Conservation (phyloP, 2,888 invertebrate species). For the Punctoribates punctum region DNA sequence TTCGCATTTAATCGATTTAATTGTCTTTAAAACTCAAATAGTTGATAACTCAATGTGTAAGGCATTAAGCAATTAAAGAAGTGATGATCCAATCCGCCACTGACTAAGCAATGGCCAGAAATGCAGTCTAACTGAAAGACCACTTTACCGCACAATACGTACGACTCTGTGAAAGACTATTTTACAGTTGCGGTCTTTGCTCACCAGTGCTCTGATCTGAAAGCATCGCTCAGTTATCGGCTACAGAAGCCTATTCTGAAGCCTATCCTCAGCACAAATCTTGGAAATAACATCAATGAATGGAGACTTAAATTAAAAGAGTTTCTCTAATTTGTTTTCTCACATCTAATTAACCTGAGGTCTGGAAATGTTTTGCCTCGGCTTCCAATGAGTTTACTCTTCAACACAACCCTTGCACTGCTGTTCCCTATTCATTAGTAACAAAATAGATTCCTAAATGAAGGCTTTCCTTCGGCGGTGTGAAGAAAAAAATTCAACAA, state of each 20-base stretch:
- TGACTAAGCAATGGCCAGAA: not conserved
- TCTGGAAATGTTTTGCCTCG: not conserved
- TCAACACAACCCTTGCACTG: too few relatives aligned
- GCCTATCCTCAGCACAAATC: not conserved
- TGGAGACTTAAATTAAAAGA: not conserved
- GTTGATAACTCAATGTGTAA: not conserved
- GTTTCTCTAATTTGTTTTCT: conserved; percentile 12
- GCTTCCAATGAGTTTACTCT: not conserved
- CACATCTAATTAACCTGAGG: conserved; percentile 22
- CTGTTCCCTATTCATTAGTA: not conserved
- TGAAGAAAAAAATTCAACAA: not conserved
- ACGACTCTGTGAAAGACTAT: not conserved
- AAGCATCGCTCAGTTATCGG: not conserved
- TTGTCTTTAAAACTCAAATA: not conserved
- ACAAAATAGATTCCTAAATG: not conserved
- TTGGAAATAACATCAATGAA: not conserved
- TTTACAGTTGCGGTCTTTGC: not conserved
- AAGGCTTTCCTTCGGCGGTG: not conserved
- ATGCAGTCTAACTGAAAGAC: not conserved
- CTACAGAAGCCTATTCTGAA: not conserved
- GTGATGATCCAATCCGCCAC: not conserved
- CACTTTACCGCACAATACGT: not conserved
- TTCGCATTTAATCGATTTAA: not conserved
- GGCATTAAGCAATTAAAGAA: not conserved
- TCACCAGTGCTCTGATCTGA: not conserved